These are phyloP conservation scores for Trematocara stigmaticum DNA, from an alignment of 2,113 vertebrate genomes.

Conservation along the genomic window DNA sequence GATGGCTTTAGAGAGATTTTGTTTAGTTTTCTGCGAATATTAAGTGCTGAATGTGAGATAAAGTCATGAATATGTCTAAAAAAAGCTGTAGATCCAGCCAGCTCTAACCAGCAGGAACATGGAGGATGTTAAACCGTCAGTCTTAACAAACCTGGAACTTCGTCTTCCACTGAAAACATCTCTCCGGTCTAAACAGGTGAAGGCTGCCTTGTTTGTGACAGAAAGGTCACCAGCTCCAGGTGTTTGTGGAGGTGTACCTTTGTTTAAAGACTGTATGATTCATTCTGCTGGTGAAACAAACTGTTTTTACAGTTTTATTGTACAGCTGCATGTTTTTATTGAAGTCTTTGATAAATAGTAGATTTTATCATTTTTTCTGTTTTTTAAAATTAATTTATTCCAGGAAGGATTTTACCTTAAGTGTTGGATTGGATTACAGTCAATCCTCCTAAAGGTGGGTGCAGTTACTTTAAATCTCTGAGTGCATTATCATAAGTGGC, in stretches of 20 bases:
- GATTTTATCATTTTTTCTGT: background rate
- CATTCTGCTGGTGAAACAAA: background rate
- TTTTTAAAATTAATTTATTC: rapidly evolving
- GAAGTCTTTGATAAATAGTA: background rate
- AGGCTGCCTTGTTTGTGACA: background rate
- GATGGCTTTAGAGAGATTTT: background rate
- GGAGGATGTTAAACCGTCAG: rapidly evolving
- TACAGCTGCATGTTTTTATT: background rate
- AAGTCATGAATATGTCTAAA: background rate
- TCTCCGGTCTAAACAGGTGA: rapidly evolving
- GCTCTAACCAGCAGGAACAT: rapidly evolving
- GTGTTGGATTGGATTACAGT: background rate
- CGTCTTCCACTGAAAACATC: rapidly evolving
- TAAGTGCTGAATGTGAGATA: background rate
- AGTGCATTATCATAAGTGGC: background rate
- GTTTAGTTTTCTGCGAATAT: background rate
- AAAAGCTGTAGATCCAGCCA: background rate
- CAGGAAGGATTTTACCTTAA: background rate
- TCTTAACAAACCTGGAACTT: background rate
- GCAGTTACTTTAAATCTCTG: background rate
- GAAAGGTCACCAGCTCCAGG: too few relatives aligned
- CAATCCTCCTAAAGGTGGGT: background rate
- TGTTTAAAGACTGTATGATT: background rate
- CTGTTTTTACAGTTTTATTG: background rate
- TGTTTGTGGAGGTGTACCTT: rapidly evolving